Percentiles rank a stretch among this genome's conserved stretches.
These are phyloP conservation scores for Tyrannus savana DNA, from an alignment of 2,113 vertebrate genomes.

Conservation along the genomic window DNA sequence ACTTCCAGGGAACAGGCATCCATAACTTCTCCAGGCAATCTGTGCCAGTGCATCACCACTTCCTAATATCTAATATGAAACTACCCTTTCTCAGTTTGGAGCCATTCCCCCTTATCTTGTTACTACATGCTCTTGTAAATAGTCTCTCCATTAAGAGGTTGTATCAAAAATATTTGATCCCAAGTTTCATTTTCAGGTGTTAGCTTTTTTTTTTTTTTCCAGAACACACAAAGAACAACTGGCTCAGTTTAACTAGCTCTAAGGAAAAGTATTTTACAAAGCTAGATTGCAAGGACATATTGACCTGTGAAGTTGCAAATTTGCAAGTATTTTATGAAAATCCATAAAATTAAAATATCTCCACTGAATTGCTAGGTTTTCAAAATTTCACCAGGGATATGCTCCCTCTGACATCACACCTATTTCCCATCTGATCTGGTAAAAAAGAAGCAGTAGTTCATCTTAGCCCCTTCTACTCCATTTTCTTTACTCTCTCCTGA, in stretches of 20 bases:
- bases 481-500: not conserved
- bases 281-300: not conserved
- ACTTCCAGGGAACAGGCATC: not conserved
- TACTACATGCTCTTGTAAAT: not conserved
- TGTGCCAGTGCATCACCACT: not conserved
- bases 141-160: not conserved
- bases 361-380: not conserved
- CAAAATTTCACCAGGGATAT: not conserved
- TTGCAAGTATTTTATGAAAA: not conserved
- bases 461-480: not conserved
- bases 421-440: not conserved
- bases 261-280: not conserved
- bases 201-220: not conserved
- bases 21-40: not conserved
- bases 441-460: not conserved
- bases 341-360: not conserved
- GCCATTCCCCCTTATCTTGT: not conserved
- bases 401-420: not conserved
- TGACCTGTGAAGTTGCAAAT: not conserved
- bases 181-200: not conserved
- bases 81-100: no score
- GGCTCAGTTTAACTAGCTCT: not conserved
- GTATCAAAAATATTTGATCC: not conserved
- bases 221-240: not conserved
- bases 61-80: not conserved